Evolutionary conservation across 2,113 vertebrate genomes (phyloP), one percentile per base, ranked within the genome.

Genomic region (Beaufortia kweichowensis): DNA sequence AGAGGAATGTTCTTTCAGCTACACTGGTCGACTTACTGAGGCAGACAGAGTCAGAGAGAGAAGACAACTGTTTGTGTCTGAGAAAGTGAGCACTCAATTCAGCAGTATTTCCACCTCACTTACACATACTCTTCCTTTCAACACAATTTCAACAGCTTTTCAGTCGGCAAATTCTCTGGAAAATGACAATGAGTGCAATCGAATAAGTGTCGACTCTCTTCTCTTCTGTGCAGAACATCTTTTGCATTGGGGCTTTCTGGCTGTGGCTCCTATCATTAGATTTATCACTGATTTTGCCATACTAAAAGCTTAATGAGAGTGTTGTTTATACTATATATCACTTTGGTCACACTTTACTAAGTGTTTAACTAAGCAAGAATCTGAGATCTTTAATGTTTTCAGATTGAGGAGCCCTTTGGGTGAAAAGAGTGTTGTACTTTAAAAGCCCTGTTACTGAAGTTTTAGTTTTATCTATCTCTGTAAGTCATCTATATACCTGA

Each of bases 1-100:
- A 31, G 17, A 56, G 29, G 39, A 66, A 28, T 14, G 8, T 59
- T 57, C 24, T n/a, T 29, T 33, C 33, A 5, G 31, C 48, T 28
- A 55, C 61, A 68, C 75, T 77, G 63, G 35, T 26, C 33, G n/a
- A 59, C 75, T 77, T 60, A 57, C 14, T 23, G 50, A 67, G 56
- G n/a, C 28, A 59, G 17, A 43, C 17, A 21, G 19, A 50, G 46
- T 21, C 6, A 19, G 61, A n/a, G 35, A 14, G 15, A 56, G 50
- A 50, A n/a, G 8, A 64, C 17, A 28, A 41, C n/a, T 63, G 56
- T 75, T 50, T 33, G 60, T 33, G 8, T 39, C 61, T 63, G 33
- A 55, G 55, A 43, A 53, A 43, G 12, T 41, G 65, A 65, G 14
- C 71, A 41, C 59, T 75, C 57, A 62, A 26, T 39, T 62, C 17